Conservation (phyloP, 2,888 invertebrate species). For the Phymatocera aterrima region DNA sequence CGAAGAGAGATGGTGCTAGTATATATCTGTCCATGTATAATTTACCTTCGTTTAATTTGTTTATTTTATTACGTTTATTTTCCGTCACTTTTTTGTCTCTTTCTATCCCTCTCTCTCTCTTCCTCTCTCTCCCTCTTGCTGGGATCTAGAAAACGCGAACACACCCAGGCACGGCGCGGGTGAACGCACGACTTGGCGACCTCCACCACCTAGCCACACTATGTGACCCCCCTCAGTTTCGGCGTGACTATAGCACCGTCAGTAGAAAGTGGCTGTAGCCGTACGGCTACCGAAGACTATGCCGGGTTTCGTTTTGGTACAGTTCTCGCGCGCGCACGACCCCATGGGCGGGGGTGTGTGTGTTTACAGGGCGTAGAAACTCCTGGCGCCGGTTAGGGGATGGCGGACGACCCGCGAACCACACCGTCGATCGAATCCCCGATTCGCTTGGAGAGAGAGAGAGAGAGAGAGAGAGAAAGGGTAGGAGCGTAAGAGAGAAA, state of each 20-base stretch:
- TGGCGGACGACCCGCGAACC: conserved; percentile 53
- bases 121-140: too few species aligned
- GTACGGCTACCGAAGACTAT: conserved; percentile 32
- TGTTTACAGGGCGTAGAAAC: conserved; percentile 63
- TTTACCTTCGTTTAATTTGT: not conserved
- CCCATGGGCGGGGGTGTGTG: conserved; percentile 46
- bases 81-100: not conserved
- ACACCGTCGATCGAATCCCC: conserved; percentile 65
- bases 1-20: not conserved
- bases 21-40: not conserved
- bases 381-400: conserved; percentile 60
- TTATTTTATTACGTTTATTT: not conserved
- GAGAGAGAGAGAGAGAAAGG: conserved; percentile 41
- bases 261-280: conserved; percentile 51
- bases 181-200: conserved; percentile 72
- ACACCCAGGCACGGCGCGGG: conserved; percentile 72
- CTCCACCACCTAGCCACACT: conserved; percentile 61
- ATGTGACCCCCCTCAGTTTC: conserved; percentile 52
- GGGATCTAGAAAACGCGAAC: not conserved
- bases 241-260: conserved; percentile 39
- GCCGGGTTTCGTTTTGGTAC: conserved; percentile 58
- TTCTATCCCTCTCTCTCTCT: too few species aligned
- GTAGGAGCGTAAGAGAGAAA: conserved; percentile 16
- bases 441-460: conserved; percentile 63
- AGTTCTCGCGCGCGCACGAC: conserved; percentile 50